Percentiles rank a stretch among this genome's conserved stretches.
Conservation (phyloP, 2,113 vertebrate species). For the Leiothrix lutea region DNA sequence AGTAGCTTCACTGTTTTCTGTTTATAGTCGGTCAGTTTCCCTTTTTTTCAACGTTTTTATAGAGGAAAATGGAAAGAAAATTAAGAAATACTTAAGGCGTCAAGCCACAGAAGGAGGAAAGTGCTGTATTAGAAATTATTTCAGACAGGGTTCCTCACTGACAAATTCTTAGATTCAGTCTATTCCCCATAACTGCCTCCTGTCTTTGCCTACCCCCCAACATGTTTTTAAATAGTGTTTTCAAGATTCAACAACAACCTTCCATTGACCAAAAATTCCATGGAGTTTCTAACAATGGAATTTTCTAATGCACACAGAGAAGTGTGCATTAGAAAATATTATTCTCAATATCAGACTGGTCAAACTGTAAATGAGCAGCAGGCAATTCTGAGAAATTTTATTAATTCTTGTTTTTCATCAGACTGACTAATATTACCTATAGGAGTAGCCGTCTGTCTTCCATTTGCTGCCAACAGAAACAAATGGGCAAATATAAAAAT, state of each 20-base stretch:
- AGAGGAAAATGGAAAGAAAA: neutral
- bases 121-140: neutral
- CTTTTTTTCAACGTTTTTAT: neutral
- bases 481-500: neutral
- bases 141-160: neutral
- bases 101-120: neutral
- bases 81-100: neutral
- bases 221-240: neutral
- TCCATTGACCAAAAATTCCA: neutral
- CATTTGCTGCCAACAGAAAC: neutral
- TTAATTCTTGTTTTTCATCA: neutral
- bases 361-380: neutral
- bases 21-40: neutral
- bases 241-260: neutral
- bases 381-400: neutral
- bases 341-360: neutral
- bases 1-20: neutral
- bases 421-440: neutral
- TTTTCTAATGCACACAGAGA: too few relatives aligned
- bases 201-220: too few relatives aligned
- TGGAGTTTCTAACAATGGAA: neutral
- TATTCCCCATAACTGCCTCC: neutral
- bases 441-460: neutral
- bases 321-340: neutral
- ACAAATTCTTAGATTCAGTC: neutral